Base-by-base conservation (phyloP, 2,888 invertebrate species). In the Danaus chrysippus region DNA sequence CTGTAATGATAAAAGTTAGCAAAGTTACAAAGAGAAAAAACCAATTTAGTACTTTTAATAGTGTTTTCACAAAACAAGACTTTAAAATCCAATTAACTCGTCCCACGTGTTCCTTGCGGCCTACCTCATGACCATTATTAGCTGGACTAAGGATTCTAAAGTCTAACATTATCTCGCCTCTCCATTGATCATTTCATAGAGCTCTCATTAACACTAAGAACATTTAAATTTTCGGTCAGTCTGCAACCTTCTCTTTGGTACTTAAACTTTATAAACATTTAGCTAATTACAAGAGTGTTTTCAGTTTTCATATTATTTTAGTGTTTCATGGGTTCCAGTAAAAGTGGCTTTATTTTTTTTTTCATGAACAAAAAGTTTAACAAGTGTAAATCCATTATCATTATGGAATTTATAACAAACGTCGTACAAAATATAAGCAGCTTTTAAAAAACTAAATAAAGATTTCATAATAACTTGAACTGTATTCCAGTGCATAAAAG, bases 401-500 rank as follows among this genome's bases (percentile, higher is more conserved):
- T 46, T 49, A 17, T 49, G 6, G 17, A 17, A 10, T 11, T 17
- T 10, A 10, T 6, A 49, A 49, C 15, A 17, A 49, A 49, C 10
- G 17, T 49, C 10, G 17, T 17, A 49, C 17, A 49, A 46, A 49
- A 17, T 49, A 17, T 49, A 49, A 17, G 17, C 17, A 17, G 17
- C 10, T 17, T 17, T 11, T 49, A 17, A 10, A 49, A 49, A 49
- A 49, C 17, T 1, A 49, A 17, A 49, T 17, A 17, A 49, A 17
- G 49, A 15, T 49, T 17, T 49, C 10, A 49, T 49, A 49, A 49
- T 17, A 49, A 49, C 49, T 49, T 49, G 49, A 49, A 49, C 49
- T 49, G 9, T 49, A 49, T 49, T 49, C 49, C 49, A 17, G 49
- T 49, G 49, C 49, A 49, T 49, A 49, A 49, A 49, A 49, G 17